Evolutionary conservation across 2,797 vertebrate species (phyloP).

Genomic region (Protonibea diacanthus): DNA sequence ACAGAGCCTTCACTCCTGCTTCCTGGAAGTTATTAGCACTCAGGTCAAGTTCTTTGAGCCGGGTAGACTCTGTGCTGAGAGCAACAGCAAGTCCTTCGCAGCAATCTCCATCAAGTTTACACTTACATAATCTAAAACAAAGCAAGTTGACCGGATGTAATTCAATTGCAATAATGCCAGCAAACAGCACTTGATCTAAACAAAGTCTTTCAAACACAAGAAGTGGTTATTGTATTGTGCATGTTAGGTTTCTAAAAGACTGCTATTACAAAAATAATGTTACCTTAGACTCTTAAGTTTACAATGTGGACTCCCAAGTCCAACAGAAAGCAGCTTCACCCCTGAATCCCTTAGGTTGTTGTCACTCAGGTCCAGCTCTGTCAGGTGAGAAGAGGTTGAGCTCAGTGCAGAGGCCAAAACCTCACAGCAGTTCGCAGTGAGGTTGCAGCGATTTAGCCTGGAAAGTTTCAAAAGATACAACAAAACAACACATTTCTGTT

Average conservation of each 20-base stretch:
- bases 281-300: conserved; percentile 62
- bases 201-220: background rate
- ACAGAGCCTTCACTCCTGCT: conserved; percentile 39
- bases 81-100: conserved; percentile 44
- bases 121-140: conserved; percentile 48
- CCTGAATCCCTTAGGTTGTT: conserved; percentile 64
- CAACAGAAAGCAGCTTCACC: conserved; percentile 48
- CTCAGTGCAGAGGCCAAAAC: conserved; percentile 46
- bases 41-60: conserved; percentile 56
- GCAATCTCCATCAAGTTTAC: conserved; percentile 52
- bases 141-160: background rate
- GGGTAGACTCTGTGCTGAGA: conserved; percentile 43
- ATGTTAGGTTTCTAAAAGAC: background rate
- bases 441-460: conserved; percentile 54
- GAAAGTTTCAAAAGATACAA: background rate
- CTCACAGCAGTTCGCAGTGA: conserved; percentile 55
- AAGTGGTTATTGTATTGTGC: background rate
- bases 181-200: background rate
- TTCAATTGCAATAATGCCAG: background rate
- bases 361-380: conserved; percentile 59
- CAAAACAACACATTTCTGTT: background rate
- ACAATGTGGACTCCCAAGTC: conserved; percentile 47
- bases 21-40: conserved; percentile 50
- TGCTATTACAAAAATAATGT: background rate
- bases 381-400: conserved; percentile 40